Evolutionary conservation across 2,888 invertebrate species (phyloP), one percentile per base, ranked within the genome.

Genomic region (Lasioglossum leucozonium): DNA sequence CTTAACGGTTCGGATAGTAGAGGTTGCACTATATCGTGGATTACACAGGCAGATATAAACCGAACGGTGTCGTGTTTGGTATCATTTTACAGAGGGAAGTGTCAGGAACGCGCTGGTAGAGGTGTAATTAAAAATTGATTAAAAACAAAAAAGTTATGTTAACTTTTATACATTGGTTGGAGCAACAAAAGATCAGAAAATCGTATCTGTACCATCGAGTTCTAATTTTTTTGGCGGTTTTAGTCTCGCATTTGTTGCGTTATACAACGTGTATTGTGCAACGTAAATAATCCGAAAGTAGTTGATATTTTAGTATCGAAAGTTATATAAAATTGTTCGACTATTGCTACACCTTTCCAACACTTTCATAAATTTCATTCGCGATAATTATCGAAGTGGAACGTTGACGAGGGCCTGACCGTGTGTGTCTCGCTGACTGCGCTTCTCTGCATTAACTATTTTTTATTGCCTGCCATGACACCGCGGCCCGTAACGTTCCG

Each of bases 391-490:
- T 71, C 71, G 71, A n/a, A 42, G 42, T 47, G 82, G 71, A 79
- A 88, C 74, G 71, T 78, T 77, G 79, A 81, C 79, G 77, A 79
- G 65, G 73, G 80, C 81, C 77, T 67, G 83, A 22, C 55, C 55
- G n/a, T n/a, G 55, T n/a, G 55, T 55, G 55, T 55, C 55, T 65
- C 44, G 37, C 55, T 51, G 69, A 55, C 22, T n/a, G 26, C 26
- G 10, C 37, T 71, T 44, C 62, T 16, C 18, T 65, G 42, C 58
- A 44, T 62, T 62, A 74, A 47, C 37, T 73, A 37, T 55, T 77
- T 77, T 77, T 34, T 62, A 65, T 65, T 65, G 65, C 18, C 22
- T 22, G 34, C 34, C 65, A 65, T 34, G 30, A 62, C 62, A 62
- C 65, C 65, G 18, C 34, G 18, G 18, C 65, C 22, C 65, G 62